These are phyloP conservation scores for Osmoderma eremita DNA, from an alignment of 2,888 invertebrate species.

Conservation along the genomic window DNA sequence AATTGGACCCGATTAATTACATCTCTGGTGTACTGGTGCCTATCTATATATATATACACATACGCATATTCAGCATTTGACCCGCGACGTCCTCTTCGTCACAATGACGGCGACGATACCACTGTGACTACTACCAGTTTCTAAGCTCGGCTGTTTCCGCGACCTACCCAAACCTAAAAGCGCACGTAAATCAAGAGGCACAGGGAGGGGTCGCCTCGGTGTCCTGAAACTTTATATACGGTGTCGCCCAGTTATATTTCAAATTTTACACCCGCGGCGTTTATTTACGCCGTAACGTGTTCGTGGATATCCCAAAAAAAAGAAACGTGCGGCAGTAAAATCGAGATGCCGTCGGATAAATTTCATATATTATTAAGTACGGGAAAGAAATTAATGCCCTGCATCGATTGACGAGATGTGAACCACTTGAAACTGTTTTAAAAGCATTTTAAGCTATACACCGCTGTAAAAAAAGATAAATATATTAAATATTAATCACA, in stretches of 20 bases:
- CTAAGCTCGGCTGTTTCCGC: conserved; percentile 49
- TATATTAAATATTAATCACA: no score
- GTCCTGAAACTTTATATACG: conserved; percentile 47
- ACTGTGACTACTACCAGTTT: conserved; percentile 15
- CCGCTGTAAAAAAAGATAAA: no score
- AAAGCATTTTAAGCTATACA: no score
- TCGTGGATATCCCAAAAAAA: conserved; percentile 3
- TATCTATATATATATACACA: not conserved
- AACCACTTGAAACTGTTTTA: no score
- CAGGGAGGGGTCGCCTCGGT: conserved; percentile 30
- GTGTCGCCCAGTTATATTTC: conserved; percentile 50
- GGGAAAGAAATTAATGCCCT: not conserved
- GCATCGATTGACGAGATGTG: no score
- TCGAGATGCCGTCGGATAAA: conserved; percentile 20
- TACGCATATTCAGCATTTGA: not conserved
- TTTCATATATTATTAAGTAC: conserved; percentile 5
- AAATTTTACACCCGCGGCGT: conserved; percentile 47
- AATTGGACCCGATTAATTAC: conserved; percentile 55
- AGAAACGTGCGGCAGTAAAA: conserved; percentile 14
- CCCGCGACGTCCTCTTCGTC: conserved; percentile 22
- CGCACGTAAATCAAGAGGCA: conserved; percentile 47
- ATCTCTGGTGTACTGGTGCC: conserved; percentile 34
- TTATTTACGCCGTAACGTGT: conserved; percentile 27
- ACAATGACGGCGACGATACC: conserved; percentile 22
- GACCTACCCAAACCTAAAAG: conserved; percentile 47